Conservation (phyloP, 1,140 invertebrate species). For the Sogatella furcifera region DNA sequence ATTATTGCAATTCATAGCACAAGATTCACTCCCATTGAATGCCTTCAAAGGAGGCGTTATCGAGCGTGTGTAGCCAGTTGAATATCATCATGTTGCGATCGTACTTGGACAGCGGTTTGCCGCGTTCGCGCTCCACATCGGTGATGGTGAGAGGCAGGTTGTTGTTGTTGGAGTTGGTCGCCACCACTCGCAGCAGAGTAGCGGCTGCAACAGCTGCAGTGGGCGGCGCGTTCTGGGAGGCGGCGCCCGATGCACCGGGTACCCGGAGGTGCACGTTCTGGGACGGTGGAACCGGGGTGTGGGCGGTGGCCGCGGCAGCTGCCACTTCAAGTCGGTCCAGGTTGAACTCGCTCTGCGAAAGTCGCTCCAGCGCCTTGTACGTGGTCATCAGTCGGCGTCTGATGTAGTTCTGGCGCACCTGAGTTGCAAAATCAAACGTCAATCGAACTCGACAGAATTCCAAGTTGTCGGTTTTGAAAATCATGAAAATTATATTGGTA, state of each 20-base stretch:
- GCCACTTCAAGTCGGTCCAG: conserved; percentile 57
- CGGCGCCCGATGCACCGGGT: conserved; percentile 32
- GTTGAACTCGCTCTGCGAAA: conserved; percentile 74
- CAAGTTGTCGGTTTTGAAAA: too few relatives aligned
- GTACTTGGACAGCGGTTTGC: conserved; percentile 74
- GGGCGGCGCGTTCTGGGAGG: conserved; percentile 16
- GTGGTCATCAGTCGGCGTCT: conserved; percentile 61
- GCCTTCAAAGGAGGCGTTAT: conserved; percentile 36
- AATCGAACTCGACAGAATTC: too few relatives aligned
- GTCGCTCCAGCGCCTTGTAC: conserved; percentile 65
- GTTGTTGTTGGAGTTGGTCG: conserved; percentile 27
- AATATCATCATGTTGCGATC: conserved; percentile 88
- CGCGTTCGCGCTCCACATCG: conserved; percentile 69
- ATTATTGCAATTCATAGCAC: too few relatives aligned
- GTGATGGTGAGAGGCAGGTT: conserved; percentile 55
- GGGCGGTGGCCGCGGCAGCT: conserved; percentile 34
- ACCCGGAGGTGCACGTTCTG: conserved; percentile 35
- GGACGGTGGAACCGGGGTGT: conserved; percentile 30
- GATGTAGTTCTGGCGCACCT: conserved; percentile 64
- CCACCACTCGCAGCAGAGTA: conserved; percentile 25
- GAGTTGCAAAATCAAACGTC: not conserved
- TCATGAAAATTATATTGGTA: too few relatives aligned
- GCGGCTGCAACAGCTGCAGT: conserved; percentile 20
- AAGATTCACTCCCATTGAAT: not conserved
- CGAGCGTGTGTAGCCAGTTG: conserved; percentile 78